Evolutionary conservation across 2,888 invertebrate genomes (phyloP).

Genomic region (Amaurobius ferox): DNA sequence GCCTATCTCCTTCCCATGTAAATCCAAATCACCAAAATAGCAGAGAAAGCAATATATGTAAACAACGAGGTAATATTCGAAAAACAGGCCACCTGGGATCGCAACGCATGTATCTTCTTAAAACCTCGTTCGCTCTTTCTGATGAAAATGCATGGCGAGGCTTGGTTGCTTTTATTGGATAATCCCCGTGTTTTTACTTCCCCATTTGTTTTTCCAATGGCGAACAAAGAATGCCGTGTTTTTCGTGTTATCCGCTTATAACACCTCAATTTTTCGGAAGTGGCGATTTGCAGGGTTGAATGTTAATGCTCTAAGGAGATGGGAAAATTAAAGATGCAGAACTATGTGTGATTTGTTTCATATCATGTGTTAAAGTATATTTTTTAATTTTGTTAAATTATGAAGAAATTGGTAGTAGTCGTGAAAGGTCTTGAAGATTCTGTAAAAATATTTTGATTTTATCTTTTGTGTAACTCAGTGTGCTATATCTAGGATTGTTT

Average conservation of each 20-base stretch:
- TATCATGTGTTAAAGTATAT: too few species aligned
- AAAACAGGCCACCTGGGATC: conserved; percentile 34
- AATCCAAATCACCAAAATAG: not conserved
- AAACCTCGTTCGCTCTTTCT: conserved; percentile 7
- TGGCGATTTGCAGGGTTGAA: too few species aligned
- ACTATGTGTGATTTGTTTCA: too few species aligned
- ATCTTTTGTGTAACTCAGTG: too few species aligned
- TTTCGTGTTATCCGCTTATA: not conserved
- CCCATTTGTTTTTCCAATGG: not conserved
- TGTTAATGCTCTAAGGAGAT: too few species aligned
- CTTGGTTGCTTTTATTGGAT: conserved; percentile 37
- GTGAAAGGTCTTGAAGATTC: too few species aligned
- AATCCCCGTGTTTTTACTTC: conserved; percentile 13
- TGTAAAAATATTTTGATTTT: too few species aligned
- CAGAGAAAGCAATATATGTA: conserved; percentile 27
- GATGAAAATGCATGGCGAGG: conserved; percentile 42
- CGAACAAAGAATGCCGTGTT: not conserved
- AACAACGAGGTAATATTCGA: conserved; percentile 30
- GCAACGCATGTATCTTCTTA: conserved; percentile 19
- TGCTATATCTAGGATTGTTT: too few species aligned
- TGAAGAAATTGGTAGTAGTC: too few species aligned
- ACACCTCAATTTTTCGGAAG: not conserved
- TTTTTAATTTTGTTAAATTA: too few species aligned
- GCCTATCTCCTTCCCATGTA: not conserved
- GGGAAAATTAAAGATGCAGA: too few species aligned